phyloP scores from a whole-genome alignment of 1,140 invertebrate genomes.

The Pentalonia nigronervosa region DNA sequence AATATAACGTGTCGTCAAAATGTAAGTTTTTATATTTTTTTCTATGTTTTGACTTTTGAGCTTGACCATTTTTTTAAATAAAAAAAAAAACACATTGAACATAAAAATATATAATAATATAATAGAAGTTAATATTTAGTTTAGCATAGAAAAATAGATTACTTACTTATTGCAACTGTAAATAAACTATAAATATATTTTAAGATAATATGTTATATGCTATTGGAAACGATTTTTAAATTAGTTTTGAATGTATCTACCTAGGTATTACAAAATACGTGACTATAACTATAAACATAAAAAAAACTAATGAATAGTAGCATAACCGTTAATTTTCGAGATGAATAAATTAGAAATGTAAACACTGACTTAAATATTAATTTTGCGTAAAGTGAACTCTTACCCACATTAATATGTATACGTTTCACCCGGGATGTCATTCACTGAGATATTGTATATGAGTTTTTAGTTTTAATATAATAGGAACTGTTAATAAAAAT shows the following conservation, averaged over 20 bases:
- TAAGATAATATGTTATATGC: background rate
- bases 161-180: background rate
- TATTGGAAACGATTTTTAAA: background rate
- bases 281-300: background rate
- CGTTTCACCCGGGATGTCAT: background rate
- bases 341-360: background rate
- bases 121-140: background rate
- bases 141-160: background rate
- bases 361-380: background rate
- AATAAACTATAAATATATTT: background rate
- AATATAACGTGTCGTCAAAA: too few relatives aligned
- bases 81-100: background rate
- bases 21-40: too few relatives aligned
- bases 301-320: background rate
- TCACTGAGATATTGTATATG: background rate
- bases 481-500: background rate
- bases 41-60: too few relatives aligned
- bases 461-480: background rate
- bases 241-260: background rate
- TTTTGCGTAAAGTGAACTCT: background rate
- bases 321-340: background rate
- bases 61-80: too few relatives aligned
- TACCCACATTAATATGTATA: background rate
- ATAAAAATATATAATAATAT: background rate
- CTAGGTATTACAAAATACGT: background rate